These are phyloP conservation scores for Hirtodrosophila duncani DNA, from an alignment of 2,888 invertebrate species.

Conservation along the genomic window DNA sequence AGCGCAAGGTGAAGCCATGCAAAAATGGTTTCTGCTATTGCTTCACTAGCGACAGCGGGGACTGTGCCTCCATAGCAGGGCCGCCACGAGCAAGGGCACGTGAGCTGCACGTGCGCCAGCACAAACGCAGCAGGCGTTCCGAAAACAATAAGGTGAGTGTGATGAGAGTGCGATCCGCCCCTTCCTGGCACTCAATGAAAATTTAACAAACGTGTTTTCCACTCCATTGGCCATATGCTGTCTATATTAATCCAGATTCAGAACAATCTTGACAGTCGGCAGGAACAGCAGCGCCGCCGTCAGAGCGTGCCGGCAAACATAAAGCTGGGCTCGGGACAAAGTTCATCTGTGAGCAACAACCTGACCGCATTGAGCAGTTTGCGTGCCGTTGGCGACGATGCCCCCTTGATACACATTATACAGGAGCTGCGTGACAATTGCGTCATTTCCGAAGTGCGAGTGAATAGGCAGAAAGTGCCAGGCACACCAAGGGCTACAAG, in stretches of 20 bases:
- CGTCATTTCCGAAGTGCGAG: constrained; percentile 76
- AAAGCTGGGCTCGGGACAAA: constrained; percentile 6
- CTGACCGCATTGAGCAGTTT: constrained; percentile 64
- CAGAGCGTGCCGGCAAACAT: constrained; percentile 32
- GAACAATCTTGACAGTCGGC: constrained; percentile 34
- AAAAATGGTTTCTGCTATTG: constrained; percentile 77
- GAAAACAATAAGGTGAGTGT: constrained; percentile 54
- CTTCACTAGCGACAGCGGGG: constrained; percentile 78
- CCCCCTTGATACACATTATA: constrained; percentile 76
- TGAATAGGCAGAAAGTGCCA: constrained; percentile 69
- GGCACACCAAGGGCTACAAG: neutral
- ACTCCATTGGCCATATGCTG: no score
- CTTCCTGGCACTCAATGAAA: neutral
- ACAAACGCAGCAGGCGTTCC: constrained; percentile 55
- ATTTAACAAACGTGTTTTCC: neutral
- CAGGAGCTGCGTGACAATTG: constrained; percentile 76
- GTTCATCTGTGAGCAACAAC: constrained; percentile 12
- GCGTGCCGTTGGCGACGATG: constrained; percentile 52
- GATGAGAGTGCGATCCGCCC: neutral
- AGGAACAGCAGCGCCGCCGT: constrained; percentile 19
- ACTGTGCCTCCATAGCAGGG: constrained; percentile 47
- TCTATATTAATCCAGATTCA: no score
- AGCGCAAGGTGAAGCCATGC: constrained; percentile 76
- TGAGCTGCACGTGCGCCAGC: constrained; percentile 54
- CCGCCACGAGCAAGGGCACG: no score